Conservation (phyloP, 2,888 invertebrate genomes). For the Willowsia nigromaculata region DNA sequence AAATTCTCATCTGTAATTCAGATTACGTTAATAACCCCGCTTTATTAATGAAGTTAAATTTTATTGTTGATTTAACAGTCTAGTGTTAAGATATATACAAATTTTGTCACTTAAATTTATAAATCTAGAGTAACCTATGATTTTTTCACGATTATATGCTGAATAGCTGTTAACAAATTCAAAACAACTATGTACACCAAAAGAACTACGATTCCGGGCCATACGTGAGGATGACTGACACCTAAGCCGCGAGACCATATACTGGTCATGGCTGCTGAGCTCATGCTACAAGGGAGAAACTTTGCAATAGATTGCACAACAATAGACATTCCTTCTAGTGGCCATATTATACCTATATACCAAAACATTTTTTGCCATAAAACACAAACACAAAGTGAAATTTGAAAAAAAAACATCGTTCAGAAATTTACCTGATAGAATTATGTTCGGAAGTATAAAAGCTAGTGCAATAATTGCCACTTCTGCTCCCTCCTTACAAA, state of each 20-base stretch:
- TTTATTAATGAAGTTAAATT: no score
- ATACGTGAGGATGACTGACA: slow-evolving; percentile 62
- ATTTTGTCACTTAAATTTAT: no score
- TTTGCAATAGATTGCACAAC: slow-evolving; percentile 80
- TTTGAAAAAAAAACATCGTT: not conserved
- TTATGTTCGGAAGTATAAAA: slow-evolving; percentile 53
- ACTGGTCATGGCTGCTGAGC: slow-evolving; percentile 54
- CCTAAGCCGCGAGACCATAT: slow-evolving; percentile 56
- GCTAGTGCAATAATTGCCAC: slow-evolving; percentile 86
- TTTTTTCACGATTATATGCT: no score
- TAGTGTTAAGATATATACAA: no score
- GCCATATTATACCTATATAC: slow-evolving; percentile 92
- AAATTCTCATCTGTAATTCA: no score
- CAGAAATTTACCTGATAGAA: slow-evolving; percentile 36
- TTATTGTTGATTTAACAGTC: no score
- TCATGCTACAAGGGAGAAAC: slow-evolving; percentile 75
- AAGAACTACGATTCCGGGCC: not conserved
- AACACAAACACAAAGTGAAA: not conserved
- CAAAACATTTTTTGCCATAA: not conserved
- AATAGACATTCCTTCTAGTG: slow-evolving; percentile 95
- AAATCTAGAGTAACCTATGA: no score
- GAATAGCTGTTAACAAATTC: no score
- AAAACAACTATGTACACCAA: not conserved
- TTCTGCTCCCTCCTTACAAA: slow-evolving; percentile 93
- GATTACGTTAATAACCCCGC: no score